Evolutionary conservation across 2,797 vertebrate genomes (phyloP), one percentile per base, ranked within the genome.

Genomic region (Choloepus didactylus): DNA sequence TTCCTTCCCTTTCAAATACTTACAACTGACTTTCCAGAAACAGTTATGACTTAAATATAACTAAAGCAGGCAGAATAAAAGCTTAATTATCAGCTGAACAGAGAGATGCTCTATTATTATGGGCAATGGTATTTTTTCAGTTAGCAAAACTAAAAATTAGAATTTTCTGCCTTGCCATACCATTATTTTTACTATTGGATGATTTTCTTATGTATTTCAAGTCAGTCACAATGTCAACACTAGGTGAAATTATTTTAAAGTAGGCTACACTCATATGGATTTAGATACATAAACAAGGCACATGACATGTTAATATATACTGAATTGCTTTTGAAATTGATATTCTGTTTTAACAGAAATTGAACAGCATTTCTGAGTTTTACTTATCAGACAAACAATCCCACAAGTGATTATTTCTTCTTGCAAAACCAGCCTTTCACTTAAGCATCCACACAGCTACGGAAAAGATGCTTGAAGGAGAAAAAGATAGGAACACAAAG

Each of bases 1-100:
- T 62, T 91, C 56, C 23, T 79, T 95, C 19, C 44, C 54, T 75
- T 44, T 96, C 81, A 97, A 95, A 87, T 86, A 96, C 73, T 80
- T 93, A 92, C 46, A 62, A 76, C 35, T 64, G 94, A n/a, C 23
- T 29, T 93, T 81, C 75, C 41, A 54, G 38, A 29, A 69, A 19
- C n/a, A 87, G 7, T 23, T 46, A 81, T 15, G 10, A 66, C 31
- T 85, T 66, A 91, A 59, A 66, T 70, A 69, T 12, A 90, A 76
- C 7, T 38, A 91, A 87, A 49, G 46, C 44, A 60, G 41, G 56
- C 3, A 85, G 94, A 93, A 80, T 35, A 41, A 51, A 69, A 91
- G 56, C 72, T 70, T 79, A 59, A 59, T 9, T 93, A 29, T 87
- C 8, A 75, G 10, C 66, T 76, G 18, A 31, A 88, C 87, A 94